Conservation (phyloP, 2,797 vertebrate genomes). For the Rallus crepitans region DNA sequence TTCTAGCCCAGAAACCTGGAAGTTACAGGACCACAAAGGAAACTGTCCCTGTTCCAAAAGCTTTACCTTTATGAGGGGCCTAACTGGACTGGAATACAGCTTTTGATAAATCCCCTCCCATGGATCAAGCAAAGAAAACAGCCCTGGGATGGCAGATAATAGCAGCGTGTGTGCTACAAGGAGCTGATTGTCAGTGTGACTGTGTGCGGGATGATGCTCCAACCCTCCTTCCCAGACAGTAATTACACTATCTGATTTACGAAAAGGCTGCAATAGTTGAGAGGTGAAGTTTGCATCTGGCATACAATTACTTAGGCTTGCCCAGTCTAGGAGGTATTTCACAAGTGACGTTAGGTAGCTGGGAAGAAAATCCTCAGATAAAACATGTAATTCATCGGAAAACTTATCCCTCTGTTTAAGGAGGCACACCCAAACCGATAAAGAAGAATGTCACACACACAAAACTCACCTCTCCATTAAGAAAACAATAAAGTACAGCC, state of each 20-base stretch:
- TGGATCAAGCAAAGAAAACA: background rate
- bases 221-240: background rate
- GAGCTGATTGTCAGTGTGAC: background rate
- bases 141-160: background rate
- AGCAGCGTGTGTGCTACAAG: background rate
- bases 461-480: constrained; percentile 90
- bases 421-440: background rate
- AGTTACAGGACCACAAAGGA: background rate
- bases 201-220: background rate
- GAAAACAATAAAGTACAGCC: constrained; percentile 94
- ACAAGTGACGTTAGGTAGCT: background rate
- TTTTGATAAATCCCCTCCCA: background rate
- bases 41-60: background rate
- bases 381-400: background rate
- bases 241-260: constrained; percentile 18
- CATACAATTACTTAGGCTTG: background rate
- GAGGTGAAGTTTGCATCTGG: background rate
- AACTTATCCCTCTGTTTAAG: background rate
- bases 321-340: constrained; percentile 3
- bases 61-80: background rate
- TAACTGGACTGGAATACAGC: background rate
- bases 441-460: background rate
- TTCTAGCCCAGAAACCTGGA: background rate
- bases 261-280: background rate
- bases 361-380: background rate